Evolutionary conservation across 2,797 vertebrate species (phyloP), one percentile per base, ranked within the genome.

Genomic region (Malurus splendens): DNA sequence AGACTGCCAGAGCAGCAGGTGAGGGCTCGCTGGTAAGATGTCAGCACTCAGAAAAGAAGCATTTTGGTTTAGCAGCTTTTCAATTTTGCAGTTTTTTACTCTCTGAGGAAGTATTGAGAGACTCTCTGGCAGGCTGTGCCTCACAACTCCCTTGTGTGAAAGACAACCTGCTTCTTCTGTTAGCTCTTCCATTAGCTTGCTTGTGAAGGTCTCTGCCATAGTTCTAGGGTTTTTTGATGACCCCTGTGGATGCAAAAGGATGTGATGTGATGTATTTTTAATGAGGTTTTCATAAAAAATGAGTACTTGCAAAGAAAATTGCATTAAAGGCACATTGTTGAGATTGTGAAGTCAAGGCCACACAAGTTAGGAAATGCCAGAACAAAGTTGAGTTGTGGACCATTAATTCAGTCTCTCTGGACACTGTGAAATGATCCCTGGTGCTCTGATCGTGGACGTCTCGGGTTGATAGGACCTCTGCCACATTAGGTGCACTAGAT

Each of bases 251-350:
- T 89, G 48, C 17, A 74, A 86, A 89, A 48, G 73, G 85, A 93
- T 64, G 61, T 82, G 71, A 65, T 64, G 19, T 77, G 57, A 88
- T 86, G 56, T 71, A 76, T 82, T 91, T 92, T 91, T 83, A 89
- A 87, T 76, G 39, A 84, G 8, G 3, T 64, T 57, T 64, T 27
- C 38, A 22, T 84, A 18, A 30, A 19, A 73, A 83, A 42, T 38
- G 32, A 70, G 36, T 41, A 82, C 38, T 90, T 81, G 17, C 50
- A 62, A 57, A 85, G 80, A 93, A 88, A 90, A 77, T 51, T 77
- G 24, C 59, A n/a, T 82, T 74, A 42, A 77, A 88, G 68, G 14
- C 28, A n/a, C 17, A 12, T 84, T 82, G 41, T 27, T 79, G 78
- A 87, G 79, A 54, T 82, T 86, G 54, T 82, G 65, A 86, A 88